Percentiles rank a stretch among this genome's conserved stretches.
These are phyloP conservation scores for Ylistrum balloti DNA, from an alignment of 1,140 invertebrate species.

Conservation along the genomic window DNA sequence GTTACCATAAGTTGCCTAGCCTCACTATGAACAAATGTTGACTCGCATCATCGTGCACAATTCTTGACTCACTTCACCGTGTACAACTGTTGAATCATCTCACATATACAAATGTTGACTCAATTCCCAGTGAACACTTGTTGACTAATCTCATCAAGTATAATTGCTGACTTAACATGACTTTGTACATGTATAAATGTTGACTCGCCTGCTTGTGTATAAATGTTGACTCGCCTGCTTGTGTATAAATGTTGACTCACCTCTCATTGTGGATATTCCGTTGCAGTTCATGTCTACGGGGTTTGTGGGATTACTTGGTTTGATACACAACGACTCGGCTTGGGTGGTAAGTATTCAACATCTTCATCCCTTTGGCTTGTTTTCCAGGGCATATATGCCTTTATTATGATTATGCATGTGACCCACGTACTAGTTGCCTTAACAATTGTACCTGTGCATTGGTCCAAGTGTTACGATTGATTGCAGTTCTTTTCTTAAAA, in stretches of 20 bases:
- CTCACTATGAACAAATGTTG: too few species aligned
- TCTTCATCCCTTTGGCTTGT: too few species aligned
- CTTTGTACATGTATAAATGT: neutral
- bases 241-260: too few species aligned
- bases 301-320: neutral
- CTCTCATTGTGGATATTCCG: neutral
- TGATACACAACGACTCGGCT: neutral
- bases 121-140: neutral
- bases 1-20: too few species aligned
- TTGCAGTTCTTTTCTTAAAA: too few species aligned
- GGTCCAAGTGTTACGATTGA: too few species aligned
- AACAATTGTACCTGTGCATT: too few species aligned
- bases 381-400: too few species aligned
- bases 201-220: neutral
- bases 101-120: neutral
- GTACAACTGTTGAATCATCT: neutral
- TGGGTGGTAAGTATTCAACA: slow-evolving; percentile 18
- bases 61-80: too few species aligned
- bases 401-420: too few species aligned
- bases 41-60: too few species aligned
- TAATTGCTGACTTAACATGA: neutral
- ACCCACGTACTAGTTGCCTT: too few species aligned
- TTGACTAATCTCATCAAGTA: neutral
- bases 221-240: neutral
- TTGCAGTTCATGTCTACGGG: neutral